Percentiles rank a stretch among this genome's conserved stretches.
Conservation (phyloP, 2,113 vertebrate species). For the Hippocampus guttulatus region DNA sequence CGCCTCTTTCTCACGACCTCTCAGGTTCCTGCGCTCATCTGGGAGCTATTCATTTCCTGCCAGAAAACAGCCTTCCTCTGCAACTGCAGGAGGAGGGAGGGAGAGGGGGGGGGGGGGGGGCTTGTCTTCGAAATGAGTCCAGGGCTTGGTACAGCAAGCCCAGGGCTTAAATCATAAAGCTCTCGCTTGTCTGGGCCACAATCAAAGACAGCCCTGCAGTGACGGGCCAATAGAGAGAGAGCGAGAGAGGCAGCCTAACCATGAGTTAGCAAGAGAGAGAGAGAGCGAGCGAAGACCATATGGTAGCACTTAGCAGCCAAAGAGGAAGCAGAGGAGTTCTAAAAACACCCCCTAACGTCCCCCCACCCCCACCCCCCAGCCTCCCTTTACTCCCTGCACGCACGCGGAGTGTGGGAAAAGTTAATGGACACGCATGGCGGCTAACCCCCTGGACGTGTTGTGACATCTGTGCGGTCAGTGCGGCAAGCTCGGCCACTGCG, state of each 20-base stretch:
- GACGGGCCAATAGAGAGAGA: conserved; percentile 57
- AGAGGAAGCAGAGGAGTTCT: conserved; percentile 80
- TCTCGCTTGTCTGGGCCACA: conserved; percentile 79
- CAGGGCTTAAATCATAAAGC: conserved; percentile 85
- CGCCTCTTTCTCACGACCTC: conserved; percentile 98
- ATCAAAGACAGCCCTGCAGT: conserved; percentile 75
- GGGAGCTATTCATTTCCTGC: conserved; percentile 99
- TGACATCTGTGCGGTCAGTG: conserved; percentile 76
- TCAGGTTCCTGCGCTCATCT: conserved; percentile 97
- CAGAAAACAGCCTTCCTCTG: conserved; percentile 91
- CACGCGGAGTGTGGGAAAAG: conserved; percentile 89
- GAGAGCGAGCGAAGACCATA: conserved; percentile 71
- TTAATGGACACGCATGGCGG: conserved; percentile 89
- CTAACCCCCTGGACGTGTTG: conserved; percentile 78
- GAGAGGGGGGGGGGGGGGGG: conserved; percentile 28
- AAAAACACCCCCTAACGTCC: too few species aligned
- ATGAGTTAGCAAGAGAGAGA: conserved; percentile 48
- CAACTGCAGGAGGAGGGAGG: conserved; percentile 67
- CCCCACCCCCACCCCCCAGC: conserved; percentile 47
- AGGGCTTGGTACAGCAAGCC: conserved; percentile 83
- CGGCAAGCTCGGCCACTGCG: conserved; percentile 65
- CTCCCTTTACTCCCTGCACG: conserved; percentile 49
- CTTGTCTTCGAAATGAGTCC: conserved; percentile 84
- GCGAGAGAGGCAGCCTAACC: conserved; percentile 45
- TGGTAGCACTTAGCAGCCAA: conserved; percentile 90